These are phyloP conservation scores for Rhagoletis pomonella DNA, from an alignment of 1,140 invertebrate genomes.

Conservation along the genomic window DNA sequence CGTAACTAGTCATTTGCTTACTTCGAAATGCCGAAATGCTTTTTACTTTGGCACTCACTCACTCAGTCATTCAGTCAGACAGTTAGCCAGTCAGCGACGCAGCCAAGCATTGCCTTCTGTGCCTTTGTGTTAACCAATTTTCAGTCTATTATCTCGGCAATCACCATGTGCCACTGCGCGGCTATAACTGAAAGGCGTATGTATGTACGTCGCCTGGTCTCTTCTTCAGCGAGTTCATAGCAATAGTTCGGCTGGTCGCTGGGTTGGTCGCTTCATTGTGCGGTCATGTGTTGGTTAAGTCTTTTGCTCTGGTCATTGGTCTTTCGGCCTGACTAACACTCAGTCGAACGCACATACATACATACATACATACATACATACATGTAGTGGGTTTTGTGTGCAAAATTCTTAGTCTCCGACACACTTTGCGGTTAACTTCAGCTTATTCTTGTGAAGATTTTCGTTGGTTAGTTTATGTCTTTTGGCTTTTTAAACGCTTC, in stretches of 20 bases:
- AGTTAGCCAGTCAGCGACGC: conserved; percentile 19
- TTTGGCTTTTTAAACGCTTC: neutral
- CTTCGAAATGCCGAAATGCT: neutral
- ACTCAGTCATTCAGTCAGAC: neutral
- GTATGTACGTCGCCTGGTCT: conserved; percentile 10
- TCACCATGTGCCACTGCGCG: conserved; percentile 35
- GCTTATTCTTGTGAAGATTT: neutral
- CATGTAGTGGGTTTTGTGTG: neutral
- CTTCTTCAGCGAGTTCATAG: conserved; percentile 7
- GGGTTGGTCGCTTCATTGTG: neutral
- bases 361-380: neutral
- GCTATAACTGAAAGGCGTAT: neutral
- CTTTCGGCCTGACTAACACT: neutral
- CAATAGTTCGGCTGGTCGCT: neutral
- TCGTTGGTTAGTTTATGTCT: conserved; percentile 4
- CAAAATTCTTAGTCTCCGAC: neutral
- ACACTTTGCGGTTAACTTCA: neutral
- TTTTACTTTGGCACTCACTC: neutral
- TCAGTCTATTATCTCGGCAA: conserved; percentile 43
- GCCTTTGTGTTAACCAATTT: conserved; percentile 39
- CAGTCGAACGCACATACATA: neutral
- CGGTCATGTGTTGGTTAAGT: conserved; percentile 11
- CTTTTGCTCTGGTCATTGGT: conserved; percentile 46
- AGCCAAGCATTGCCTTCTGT: conserved; percentile 13
- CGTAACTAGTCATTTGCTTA: conserved; percentile 40